Percentiles rank a stretch among this genome's conserved stretches.
These are phyloP conservation scores for Oconnorella tubifera DNA, from an alignment of 2,888 invertebrate genomes.

Conservation along the genomic window DNA sequence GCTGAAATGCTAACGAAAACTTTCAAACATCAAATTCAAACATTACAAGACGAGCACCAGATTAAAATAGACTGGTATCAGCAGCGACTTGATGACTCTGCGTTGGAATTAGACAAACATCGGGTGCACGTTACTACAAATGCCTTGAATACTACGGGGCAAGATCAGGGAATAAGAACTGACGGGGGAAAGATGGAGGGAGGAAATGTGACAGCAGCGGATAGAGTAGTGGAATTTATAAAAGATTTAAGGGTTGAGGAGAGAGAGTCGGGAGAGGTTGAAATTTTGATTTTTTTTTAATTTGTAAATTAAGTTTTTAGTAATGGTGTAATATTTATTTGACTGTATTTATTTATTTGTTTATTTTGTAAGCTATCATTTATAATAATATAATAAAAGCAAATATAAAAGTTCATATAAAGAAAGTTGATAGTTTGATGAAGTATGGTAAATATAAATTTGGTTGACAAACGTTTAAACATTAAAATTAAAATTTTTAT, in stretches of 20 bases:
- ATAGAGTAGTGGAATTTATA: conserved; percentile 22
- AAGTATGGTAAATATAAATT: too few relatives aligned
- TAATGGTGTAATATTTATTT: not conserved
- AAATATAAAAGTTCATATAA: too few relatives aligned
- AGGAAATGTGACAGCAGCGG: conserved; percentile 4
- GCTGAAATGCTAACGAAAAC: conserved; percentile 42
- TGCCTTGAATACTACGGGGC: not conserved
- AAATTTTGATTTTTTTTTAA: not conserved
- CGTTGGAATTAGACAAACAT: conserved; percentile 48
- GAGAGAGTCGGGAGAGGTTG: conserved; percentile 31
- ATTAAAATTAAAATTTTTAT: too few relatives aligned
- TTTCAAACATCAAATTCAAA: conserved; percentile 57
- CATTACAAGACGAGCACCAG: conserved; percentile 55
- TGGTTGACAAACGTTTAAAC: too few relatives aligned
- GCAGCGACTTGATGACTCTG: conserved; percentile 55
- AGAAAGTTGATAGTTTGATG: not conserved
- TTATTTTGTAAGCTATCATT: too few relatives aligned
- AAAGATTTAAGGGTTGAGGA: conserved; percentile 22
- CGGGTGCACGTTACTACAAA: conserved; percentile 42
- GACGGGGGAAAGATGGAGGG: not conserved
- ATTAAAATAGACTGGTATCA: conserved; percentile 53
- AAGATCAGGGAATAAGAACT: not conserved
- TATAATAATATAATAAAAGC: too few relatives aligned
- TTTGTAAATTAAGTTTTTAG: not conserved
- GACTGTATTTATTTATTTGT: not conserved